Evolutionary conservation across 1,140 invertebrate genomes (phyloP).

Genomic region (Drosophila micromelanica): DNA sequence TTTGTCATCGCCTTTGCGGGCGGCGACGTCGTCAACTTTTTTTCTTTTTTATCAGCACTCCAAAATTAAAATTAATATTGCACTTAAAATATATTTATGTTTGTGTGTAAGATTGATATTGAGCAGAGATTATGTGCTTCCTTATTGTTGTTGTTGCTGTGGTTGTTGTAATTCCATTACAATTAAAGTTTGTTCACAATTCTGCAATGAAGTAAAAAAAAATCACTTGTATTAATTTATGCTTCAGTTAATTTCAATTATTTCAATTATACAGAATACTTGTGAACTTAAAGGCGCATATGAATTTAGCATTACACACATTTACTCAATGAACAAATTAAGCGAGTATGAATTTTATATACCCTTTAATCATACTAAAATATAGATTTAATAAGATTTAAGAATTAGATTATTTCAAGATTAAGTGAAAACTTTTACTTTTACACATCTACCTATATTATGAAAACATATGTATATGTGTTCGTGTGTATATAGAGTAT

Average conservation of each 20-base stretch:
- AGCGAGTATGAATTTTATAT: not conserved
- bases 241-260: constrained; percentile 7
- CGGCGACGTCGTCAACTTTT: constrained; percentile 48
- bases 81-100: constrained; percentile 14
- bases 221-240: constrained; percentile 24
- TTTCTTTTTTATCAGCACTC: constrained; percentile 63
- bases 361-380: not conserved
- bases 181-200: constrained; percentile 37
- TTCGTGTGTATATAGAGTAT: not conserved
- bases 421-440: too few relatives aligned
- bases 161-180: constrained; percentile 16
- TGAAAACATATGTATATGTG: too few relatives aligned
- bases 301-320: not conserved
- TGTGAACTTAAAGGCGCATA: too few relatives aligned
- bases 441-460: too few relatives aligned
- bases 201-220: constrained; percentile 33
- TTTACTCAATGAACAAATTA: not conserved
- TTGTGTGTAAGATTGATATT: not conserved
- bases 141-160: constrained; percentile 11
- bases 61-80: constrained; percentile 74
- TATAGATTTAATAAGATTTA: not conserved
- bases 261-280: not conserved
- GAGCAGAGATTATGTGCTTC: constrained; percentile 22
- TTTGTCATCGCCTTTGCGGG: constrained; percentile 53
- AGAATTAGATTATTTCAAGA: too few relatives aligned